Conservation (phyloP, 1,140 invertebrate genomes). For the Drosophila virilis region DNA sequence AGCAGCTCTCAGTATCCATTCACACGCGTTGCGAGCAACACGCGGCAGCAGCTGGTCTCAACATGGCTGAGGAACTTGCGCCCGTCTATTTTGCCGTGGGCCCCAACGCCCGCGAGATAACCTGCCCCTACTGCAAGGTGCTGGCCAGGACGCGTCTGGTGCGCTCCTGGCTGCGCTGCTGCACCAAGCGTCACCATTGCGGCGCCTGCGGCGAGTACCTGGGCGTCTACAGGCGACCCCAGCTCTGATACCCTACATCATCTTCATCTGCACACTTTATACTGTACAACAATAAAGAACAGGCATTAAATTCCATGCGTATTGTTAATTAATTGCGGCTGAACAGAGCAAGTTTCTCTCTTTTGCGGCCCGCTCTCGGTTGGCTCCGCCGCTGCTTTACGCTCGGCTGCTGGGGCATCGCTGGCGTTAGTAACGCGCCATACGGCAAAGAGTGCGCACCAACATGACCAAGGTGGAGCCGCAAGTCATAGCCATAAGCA, state of each 20-base stretch:
- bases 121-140: constrained; percentile 71
- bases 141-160: constrained; percentile 64
- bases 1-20: constrained; percentile 43
- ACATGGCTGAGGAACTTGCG: constrained; percentile 44
- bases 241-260: constrained; percentile 35
- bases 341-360: not conserved
- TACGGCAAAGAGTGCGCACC: constrained; percentile 34
- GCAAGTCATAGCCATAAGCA: constrained; percentile 58
- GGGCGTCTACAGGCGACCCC: constrained; percentile 73
- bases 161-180: constrained; percentile 61
- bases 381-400: not conserved
- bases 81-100: constrained; percentile 81
- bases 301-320: not conserved
- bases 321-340: constrained; percentile 27
- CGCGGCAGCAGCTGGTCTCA: not conserved
- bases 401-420: constrained; percentile 31
- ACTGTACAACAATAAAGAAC: constrained; percentile 23
- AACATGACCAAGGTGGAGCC: constrained; percentile 71
- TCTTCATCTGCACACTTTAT: too few species aligned
- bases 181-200: constrained; percentile 72
- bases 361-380: constrained; percentile 11
- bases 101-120: constrained; percentile 76
- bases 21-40: constrained; percentile 38
- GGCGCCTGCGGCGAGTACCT: constrained; percentile 79
- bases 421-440: constrained; percentile 41